These are phyloP conservation scores for Agapornis canus DNA, from an alignment of 2,797 vertebrate species.

Conservation along the genomic window DNA sequence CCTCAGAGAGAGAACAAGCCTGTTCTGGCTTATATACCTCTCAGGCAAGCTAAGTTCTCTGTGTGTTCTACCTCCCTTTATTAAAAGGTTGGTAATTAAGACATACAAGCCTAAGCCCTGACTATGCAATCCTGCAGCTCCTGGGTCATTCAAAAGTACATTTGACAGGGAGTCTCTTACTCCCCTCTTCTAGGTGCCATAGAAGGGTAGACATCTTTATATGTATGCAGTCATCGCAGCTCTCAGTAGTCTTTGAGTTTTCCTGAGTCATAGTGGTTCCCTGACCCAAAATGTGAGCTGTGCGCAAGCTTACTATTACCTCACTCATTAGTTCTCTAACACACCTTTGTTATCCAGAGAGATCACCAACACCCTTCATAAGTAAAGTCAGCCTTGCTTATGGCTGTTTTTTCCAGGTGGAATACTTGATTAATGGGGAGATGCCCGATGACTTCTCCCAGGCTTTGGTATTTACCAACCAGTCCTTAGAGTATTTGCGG, in stretches of 20 bases:
- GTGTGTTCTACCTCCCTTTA: neutral
- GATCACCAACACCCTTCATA: neutral
- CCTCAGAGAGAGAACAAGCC: neutral
- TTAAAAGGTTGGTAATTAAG: neutral
- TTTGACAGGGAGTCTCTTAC: neutral
- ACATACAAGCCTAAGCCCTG: neutral
- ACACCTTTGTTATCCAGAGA: neutral
- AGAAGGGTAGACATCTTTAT: neutral
- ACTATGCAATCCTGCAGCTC: neutral
- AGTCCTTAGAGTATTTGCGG: constrained; percentile 78
- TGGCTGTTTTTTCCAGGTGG: constrained; percentile 76
- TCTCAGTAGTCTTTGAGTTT: neutral
- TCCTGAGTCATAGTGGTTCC: neutral
- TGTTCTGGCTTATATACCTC: neutral
- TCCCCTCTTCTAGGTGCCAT: neutral
- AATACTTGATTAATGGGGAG: constrained; percentile 75
- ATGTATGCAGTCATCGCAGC: neutral
- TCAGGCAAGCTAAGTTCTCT: neutral
- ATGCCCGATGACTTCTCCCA: constrained; percentile 80
- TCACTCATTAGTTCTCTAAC: neutral
- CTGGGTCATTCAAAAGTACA: neutral
- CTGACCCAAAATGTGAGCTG: neutral
- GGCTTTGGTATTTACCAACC: constrained; percentile 82
- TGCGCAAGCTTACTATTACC: neutral
- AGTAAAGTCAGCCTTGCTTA: neutral